Base-by-base conservation (phyloP, 2,113 vertebrate species). In the Podocnemis expansa region DNA sequence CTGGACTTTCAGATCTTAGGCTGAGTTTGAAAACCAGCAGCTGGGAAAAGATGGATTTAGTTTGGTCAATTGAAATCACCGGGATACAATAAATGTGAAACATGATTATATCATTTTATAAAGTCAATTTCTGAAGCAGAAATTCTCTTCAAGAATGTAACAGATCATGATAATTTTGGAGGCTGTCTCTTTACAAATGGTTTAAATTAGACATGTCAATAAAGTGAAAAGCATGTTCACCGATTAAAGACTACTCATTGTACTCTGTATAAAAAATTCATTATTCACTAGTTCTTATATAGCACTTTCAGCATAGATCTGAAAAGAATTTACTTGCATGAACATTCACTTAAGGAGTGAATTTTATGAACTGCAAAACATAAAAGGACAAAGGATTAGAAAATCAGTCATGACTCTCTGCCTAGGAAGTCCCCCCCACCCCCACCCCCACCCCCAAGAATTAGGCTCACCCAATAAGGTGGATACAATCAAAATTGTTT, bases 211-310 rank as follows among this genome's bases (percentile, higher is more conserved):
- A 95, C 93, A 88, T 82, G 85, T 94, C 90, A 88, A 56, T 92
- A 88, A 95, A 96, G 92, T 95, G 92, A 75, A 95, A 83, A 95
- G 90, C 41, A 87, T 84, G 89, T 95, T 93, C 85, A 89, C 85
- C 67, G 85, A 94, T 88, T 19, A n/a, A n/a, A n/a, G n/a, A n/a
- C n/a, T n/a, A n/a, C n/a, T n/a, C n/a, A n/a, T n/a, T n/a, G n/a
- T n/a, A n/a, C n/a, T n/a, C n/a, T n/a, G n/a, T n/a, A n/a, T n/a
- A n/a, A 82, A 84, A 91, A 95, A 86, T 54, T 80, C 82, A 87
- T 24, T 76, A 17, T 60, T 91, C 84, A 38, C 11, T 17, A 52
- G 29, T 88, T 89, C 92, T 94, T 14, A 73, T 38, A 47, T 81
- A 89, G 43, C 14, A 60, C 6, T 43, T 54, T 58, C 27, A 87